Conservation (phyloP, 2,888 invertebrate species). For the Sthenelais limicola region DNA sequence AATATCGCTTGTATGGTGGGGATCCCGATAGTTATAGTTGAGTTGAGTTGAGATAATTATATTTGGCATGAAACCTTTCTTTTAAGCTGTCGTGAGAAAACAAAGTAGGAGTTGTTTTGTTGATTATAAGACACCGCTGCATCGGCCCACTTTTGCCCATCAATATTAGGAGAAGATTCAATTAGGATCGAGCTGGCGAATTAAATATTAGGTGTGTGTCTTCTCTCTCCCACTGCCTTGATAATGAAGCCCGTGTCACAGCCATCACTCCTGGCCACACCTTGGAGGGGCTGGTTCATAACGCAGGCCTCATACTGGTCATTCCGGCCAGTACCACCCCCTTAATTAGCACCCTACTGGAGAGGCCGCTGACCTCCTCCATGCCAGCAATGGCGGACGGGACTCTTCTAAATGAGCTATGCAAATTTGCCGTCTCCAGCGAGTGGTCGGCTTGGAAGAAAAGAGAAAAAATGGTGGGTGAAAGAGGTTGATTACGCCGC, state of each 20-base stretch:
- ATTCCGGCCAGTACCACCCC: conserved; percentile 25
- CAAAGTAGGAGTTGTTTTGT: too few relatives aligned
- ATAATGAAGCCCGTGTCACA: neutral
- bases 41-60: too few relatives aligned
- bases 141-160: too few relatives aligned
- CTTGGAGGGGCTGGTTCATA: conserved; percentile 19
- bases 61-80: too few relatives aligned
- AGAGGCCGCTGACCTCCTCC: conserved; percentile 7
- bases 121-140: too few relatives aligned
- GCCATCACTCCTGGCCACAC: conserved; percentile 15
- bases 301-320: conserved; percentile 6
- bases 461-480: conserved; percentile 31
- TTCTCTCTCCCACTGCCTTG: too few relatives aligned
- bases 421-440: conserved; percentile 21
- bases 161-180: too few relatives aligned
- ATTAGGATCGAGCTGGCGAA: too few relatives aligned
- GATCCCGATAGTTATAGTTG: too few relatives aligned
- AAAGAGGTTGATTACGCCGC: conserved; percentile 37
- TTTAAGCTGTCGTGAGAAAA: too few relatives aligned
- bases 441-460: neutral
- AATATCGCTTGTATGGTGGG: too few relatives aligned
- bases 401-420: conserved; percentile 29
- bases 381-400: conserved; percentile 20
- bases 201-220: too few relatives aligned
- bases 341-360: conserved; percentile 35